phyloP scores from a whole-genome alignment of 2,888 invertebrate species.

The Hirudinaria manillensis region DNA sequence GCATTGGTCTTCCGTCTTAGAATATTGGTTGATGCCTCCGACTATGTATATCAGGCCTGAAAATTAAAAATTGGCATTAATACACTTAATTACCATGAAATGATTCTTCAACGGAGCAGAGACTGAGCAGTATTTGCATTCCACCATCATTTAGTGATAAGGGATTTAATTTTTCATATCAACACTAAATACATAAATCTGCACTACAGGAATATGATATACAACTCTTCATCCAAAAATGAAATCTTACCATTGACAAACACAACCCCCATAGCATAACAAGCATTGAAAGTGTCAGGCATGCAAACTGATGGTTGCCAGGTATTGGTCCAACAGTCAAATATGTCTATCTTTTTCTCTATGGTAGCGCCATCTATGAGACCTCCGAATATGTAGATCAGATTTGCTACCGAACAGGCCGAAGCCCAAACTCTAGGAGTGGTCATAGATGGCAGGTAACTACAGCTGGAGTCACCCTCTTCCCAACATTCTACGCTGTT shows the following conservation, averaged over 20 bases:
- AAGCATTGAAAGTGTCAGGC: slow-evolving; percentile 4
- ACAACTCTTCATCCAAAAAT: not conserved
- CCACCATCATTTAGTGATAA: not conserved
- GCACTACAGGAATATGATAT: not conserved
- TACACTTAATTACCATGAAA: not conserved
- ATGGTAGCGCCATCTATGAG: not conserved
- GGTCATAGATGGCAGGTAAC: not conserved
- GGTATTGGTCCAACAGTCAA: slow-evolving; percentile 24
- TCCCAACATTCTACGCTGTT: slow-evolving; percentile 22
- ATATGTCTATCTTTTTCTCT: slow-evolving; percentile 14
- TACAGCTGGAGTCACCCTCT: not conserved
- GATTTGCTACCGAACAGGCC: slow-evolving; percentile 13
- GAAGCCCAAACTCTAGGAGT: not conserved
- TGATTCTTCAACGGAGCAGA: not conserved
- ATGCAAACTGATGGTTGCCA: not conserved
- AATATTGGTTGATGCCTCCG: slow-evolving; percentile 21
- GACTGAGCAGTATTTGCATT: not conserved
- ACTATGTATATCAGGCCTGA: slow-evolving; percentile 22
- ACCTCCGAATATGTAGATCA: slow-evolving; percentile 26
- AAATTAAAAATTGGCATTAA: not conserved
- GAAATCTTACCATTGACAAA: slow-evolving; percentile 6
- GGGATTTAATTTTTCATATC: not conserved
- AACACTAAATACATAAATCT: not conserved
- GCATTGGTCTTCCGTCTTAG: slow-evolving; percentile 13
- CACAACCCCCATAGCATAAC: slow-evolving; percentile 19